A percentile compares a stretch with the other conserved stretches of the same genome.
phyloP scores from a whole-genome alignment of 2,113 vertebrate species.

The Dunckerocampus dactyliophorus region DNA sequence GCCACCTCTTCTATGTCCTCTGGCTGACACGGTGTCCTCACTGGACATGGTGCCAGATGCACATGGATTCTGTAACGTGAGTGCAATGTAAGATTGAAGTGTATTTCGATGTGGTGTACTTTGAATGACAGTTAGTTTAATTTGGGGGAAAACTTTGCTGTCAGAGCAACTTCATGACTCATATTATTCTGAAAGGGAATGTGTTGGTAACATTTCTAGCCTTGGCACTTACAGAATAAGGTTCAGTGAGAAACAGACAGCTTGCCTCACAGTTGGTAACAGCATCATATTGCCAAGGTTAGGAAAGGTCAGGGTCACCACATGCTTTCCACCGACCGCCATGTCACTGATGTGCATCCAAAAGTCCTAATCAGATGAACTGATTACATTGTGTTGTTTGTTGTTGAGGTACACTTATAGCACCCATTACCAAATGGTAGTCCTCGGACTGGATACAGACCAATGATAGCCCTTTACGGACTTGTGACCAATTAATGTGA shows the following conservation, averaged over 20 bases:
- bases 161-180: background rate
- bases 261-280: constrained; percentile 64
- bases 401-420: background rate
- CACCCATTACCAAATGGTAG: too few relatives aligned
- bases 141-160: background rate
- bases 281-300: constrained; percentile 52
- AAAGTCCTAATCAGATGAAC: constrained; percentile 22
- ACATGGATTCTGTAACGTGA: background rate
- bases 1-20: background rate
- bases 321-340: constrained; percentile 52
- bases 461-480: too few relatives aligned
- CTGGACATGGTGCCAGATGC: background rate
- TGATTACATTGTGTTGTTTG: constrained; percentile 7
- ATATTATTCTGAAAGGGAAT: constrained; percentile 11
- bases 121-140: constrained; percentile 1
- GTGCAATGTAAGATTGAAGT: constrained; percentile 10
- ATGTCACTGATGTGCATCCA: constrained; percentile 37
- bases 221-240: constrained; percentile 35
- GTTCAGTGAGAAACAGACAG: constrained; percentile 60
- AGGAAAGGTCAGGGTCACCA: constrained; percentile 67
- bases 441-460: too few relatives aligned
- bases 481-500: too few relatives aligned
- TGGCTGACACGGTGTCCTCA: background rate
- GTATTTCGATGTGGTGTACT: background rate
- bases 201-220: constrained; percentile 26